Conservation (phyloP, 2,797 vertebrate genomes). For the Tachyglossus aculeatus region DNA sequence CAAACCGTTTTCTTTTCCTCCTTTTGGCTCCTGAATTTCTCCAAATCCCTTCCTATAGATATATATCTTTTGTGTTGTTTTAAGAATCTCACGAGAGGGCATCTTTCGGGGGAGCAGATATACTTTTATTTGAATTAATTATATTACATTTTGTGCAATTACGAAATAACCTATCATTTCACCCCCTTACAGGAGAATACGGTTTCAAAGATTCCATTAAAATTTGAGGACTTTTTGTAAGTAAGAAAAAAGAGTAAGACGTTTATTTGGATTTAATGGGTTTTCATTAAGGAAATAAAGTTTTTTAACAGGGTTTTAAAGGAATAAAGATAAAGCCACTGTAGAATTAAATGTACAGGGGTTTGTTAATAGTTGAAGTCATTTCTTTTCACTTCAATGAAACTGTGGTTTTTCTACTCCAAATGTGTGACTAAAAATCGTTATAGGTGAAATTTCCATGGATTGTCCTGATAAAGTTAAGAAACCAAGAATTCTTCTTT, state of each 20-base stretch:
- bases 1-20: background rate
- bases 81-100: background rate
- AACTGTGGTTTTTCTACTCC: background rate
- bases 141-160: background rate
- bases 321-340: slow-evolving; percentile 1
- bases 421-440: background rate
- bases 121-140: background rate
- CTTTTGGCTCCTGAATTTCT: background rate
- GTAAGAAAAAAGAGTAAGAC: background rate
- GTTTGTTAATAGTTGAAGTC: background rate
- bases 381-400: background rate
- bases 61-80: background rate
- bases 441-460: background rate
- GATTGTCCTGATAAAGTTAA: background rate
- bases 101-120: background rate
- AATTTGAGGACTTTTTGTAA: background rate
- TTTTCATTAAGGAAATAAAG: slow-evolving; percentile 13
- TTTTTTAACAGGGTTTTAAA: slow-evolving; percentile 2
- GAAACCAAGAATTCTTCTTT: background rate
- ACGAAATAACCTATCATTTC: background rate
- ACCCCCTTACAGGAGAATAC: background rate
- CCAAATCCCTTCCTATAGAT: background rate
- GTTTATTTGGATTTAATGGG: background rate
- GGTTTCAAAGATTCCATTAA: background rate
- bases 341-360: slow-evolving; percentile 5